Percentiles rank a stretch among this genome's conserved stretches.
Evolutionary conservation across 2,113 vertebrate species (phyloP).

Genomic region (Tiliqua scincoides): DNA sequence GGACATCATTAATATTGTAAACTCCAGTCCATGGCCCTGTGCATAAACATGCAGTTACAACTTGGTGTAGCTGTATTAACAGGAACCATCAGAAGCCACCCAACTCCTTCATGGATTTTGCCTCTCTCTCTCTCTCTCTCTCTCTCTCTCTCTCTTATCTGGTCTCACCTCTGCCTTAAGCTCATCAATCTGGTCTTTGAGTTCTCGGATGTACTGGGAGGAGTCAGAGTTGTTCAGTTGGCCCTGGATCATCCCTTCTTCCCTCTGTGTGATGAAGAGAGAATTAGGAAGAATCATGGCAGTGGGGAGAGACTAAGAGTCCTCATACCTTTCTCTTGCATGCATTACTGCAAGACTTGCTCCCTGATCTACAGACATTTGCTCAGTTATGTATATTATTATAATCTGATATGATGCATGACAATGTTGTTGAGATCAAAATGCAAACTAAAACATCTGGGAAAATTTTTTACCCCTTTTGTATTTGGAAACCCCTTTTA

Average conservation of each 20-base stretch:
- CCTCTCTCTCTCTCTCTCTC: neutral
- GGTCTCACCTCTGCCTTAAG: slow-evolving; percentile 88
- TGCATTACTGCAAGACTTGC: neutral
- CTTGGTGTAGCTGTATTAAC: neutral
- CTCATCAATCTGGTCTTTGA: slow-evolving; percentile 92
- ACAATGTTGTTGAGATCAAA: neutral
- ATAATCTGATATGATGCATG: neutral
- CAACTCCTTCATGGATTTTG: neutral
- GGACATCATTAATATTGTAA: neutral
- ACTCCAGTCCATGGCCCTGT: neutral
- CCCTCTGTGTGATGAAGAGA: slow-evolving; percentile 75
- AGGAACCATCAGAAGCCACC: too few relatives aligned
- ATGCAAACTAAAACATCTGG: too few relatives aligned
- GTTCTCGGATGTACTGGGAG: slow-evolving; percentile 90
- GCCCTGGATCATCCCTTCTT: slow-evolving; percentile 91
- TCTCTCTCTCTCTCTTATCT: neutral
- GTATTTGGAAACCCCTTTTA: neutral
- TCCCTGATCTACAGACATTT: neutral
- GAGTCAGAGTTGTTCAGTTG: slow-evolving; percentile 94
- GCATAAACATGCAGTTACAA: neutral
- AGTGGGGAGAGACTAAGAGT: neutral
- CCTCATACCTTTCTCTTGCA: neutral
- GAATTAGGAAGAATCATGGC: neutral
- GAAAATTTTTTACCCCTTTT: too few relatives aligned
- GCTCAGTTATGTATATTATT: neutral